A percentile compares a stretch with the other conserved stretches of the same genome.
These are phyloP conservation scores for Fulmarus glacialis DNA, from an alignment of 2,113 vertebrate genomes.

Conservation along the genomic window DNA sequence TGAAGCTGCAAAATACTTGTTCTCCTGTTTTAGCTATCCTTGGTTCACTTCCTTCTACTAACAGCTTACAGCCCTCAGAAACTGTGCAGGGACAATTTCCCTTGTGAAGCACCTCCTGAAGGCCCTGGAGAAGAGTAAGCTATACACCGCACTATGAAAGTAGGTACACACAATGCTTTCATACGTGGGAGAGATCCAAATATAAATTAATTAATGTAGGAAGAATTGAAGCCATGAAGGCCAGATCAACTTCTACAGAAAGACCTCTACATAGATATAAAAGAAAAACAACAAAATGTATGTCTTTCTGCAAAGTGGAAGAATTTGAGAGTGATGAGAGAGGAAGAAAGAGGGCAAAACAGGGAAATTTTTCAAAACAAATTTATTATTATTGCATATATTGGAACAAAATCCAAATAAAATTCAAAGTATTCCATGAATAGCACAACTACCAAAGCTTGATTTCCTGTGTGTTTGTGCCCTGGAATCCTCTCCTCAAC, in stretches of 20 bases:
- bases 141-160: background rate
- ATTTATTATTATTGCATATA: background rate
- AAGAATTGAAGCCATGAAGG: background rate
- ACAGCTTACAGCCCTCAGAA: background rate
- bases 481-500: background rate
- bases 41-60: background rate
- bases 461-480: background rate
- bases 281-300: background rate
- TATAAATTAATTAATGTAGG: background rate
- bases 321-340: background rate
- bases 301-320: background rate
- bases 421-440: background rate
- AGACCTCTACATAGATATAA: background rate
- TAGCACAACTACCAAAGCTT: background rate
- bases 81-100: background rate
- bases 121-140: background rate
- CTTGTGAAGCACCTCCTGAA: background rate
- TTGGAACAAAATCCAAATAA: background rate
- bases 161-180: background rate
- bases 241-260: background rate
- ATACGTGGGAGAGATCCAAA: background rate
- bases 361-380: background rate
- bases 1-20: background rate
- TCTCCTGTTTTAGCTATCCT: background rate
- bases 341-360: background rate